phyloP scores from a whole-genome alignment of 2,113 vertebrate species.

The Siniperca chuatsi region DNA sequence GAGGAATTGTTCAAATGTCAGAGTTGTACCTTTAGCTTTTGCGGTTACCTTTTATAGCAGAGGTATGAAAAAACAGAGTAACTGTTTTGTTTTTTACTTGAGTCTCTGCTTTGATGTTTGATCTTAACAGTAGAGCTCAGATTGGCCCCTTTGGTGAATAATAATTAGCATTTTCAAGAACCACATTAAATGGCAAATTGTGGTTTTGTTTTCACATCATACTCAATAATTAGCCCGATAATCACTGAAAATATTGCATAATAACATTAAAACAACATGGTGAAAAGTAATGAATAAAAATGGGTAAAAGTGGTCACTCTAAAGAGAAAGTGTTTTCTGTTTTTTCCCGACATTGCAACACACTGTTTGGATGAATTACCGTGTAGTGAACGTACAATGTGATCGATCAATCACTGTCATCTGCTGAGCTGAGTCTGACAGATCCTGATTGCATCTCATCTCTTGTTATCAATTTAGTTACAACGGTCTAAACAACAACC shows the following conservation, averaged over 20 bases:
- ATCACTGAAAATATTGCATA: background rate
- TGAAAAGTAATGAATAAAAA: background rate
- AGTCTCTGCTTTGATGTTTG: slow-evolving; percentile 1
- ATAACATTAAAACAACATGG: background rate
- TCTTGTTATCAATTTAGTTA: slow-evolving; percentile 28
- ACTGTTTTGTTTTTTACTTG: background rate
- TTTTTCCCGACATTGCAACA: background rate
- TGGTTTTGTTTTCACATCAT: background rate
- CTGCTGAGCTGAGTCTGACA: slow-evolving; percentile 22
- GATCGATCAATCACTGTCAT: slow-evolving; percentile 55
- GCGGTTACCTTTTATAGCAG: background rate
- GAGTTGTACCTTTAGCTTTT: background rate
- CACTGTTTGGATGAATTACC: slow-evolving; percentile 6
- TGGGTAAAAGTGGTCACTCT: background rate
- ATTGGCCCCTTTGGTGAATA: background rate
- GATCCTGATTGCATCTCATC: slow-evolving; percentile 46
- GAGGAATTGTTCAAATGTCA: slow-evolving; percentile 1
- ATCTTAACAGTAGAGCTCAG: background rate
- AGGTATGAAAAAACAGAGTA: background rate
- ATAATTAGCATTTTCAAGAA: background rate
- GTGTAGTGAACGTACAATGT: slow-evolving; percentile 4
- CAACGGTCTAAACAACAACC: background rate
- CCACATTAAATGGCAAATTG: background rate
- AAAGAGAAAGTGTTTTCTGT: background rate
- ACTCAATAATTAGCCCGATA: background rate